Evolutionary conservation across 2,888 invertebrate genomes (phyloP), one percentile per base, ranked within the genome.

Genomic region (Cantharis rustica): DNA sequence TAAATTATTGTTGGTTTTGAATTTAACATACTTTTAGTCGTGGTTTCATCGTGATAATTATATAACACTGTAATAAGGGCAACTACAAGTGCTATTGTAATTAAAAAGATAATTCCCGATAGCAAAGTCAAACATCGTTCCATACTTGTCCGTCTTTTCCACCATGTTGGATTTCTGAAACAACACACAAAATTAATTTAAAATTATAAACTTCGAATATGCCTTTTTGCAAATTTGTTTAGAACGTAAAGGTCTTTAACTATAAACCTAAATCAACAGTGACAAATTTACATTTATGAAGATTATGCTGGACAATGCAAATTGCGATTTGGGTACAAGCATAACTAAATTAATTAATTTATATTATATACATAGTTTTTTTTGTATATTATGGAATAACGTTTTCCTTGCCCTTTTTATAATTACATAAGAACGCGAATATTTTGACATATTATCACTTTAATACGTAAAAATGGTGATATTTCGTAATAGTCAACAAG

Each of bases 101-200:
- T 90, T 68, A 93, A 89, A 77, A 92, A 88, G 66, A 92, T 89
- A 76, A 93, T 89, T 68, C 89, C 88, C 76, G 91, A 90, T 11
- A 92, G 86, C 73, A 93, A 86, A 76, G 93, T 92, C 81, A 95
- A 89, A 66, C 92, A 90, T 82, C 93, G 90, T 88, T 95, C 95
- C 89, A 94, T 88, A 80, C 93, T 91, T 62, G 93, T 94, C 81
- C 95, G 90, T 79, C 94, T 90, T 82, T 93, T 93, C 95, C 95
- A 95, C 95, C 95, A 95, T 89, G 93, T 93, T 83, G 94, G 94
- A 88, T 94, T 94, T 89, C 94, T 94, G 89, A 13, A 66, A 66
- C 64, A 66, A 66, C n/a, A n/a, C 9, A 20, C 23, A 16, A 23
- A 20, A 66, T 20, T 47, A 47, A 7, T n/a, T 47, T 47, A 47